Percentiles rank a stretch among this genome's conserved stretches.
phyloP scores from a whole-genome alignment of 2,113 vertebrate species.

The Patagioenas fasciata region DNA sequence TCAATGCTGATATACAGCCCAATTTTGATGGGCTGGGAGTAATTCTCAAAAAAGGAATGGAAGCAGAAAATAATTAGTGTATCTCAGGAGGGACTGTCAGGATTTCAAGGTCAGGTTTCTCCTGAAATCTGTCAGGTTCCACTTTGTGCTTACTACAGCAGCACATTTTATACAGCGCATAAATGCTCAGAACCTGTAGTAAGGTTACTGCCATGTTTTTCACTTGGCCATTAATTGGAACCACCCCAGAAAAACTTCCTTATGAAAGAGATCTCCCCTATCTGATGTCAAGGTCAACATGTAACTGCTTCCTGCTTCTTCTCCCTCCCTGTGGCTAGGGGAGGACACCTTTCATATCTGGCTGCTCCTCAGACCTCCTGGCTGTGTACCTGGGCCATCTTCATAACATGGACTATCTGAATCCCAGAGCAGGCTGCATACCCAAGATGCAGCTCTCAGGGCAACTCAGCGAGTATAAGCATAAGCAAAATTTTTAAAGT shows the following conservation, averaged over 20 bases:
- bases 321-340: background rate
- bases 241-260: background rate
- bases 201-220: background rate
- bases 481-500: background rate
- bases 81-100: background rate
- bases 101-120: background rate
- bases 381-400: background rate
- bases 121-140: background rate
- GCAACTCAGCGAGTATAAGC: background rate
- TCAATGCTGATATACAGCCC: background rate
- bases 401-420: background rate
- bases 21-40: background rate
- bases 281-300: background rate
- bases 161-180: background rate
- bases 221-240: background rate
- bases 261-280: background rate
- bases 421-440: background rate
- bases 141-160: background rate
- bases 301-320: background rate
- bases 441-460: background rate
- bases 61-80: background rate
- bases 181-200: background rate
- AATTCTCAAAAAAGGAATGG: background rate
- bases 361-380: background rate
- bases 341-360: background rate